Conservation (phyloP, 2,888 invertebrate genomes). For the Ennomos quercinarius region DNA sequence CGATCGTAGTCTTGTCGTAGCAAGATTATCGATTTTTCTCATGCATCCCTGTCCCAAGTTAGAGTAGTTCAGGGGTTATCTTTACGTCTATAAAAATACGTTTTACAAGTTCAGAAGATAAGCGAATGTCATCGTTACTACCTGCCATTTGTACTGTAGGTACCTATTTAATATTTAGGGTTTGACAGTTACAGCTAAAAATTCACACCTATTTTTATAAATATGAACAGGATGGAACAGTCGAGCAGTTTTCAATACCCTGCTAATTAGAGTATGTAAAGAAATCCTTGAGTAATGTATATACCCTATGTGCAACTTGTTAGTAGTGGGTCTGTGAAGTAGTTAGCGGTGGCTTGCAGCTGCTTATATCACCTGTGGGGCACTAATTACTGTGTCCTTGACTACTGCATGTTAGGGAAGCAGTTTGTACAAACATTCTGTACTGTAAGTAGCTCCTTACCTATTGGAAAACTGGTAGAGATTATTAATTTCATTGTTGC, state of each 20-base stretch:
- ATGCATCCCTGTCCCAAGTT: conserved; percentile 50
- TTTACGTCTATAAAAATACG: no score
- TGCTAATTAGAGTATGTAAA: conserved; percentile 24
- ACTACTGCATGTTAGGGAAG: conserved; percentile 3
- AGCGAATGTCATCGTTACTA: no score
- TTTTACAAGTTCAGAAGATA: no score
- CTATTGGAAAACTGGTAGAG: no score
- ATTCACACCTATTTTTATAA: not conserved
- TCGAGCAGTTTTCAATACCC: conserved; percentile 21
- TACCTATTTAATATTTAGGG: no score
- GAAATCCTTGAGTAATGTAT: conserved; percentile 20
- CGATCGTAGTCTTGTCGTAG: conserved; percentile 55
- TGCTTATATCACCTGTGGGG: conserved; percentile 24
- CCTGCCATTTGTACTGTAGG: no score
- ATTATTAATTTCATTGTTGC: no score
- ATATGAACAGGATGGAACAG: not conserved
- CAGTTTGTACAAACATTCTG: not conserved
- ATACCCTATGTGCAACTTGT: conserved; percentile 9
- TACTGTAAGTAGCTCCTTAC: no score
- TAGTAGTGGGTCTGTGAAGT: conserved; percentile 15
- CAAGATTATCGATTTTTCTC: conserved; percentile 77
- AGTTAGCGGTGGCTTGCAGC: conserved; percentile 21
- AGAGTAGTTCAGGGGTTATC: conserved; percentile 32
- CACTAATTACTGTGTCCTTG: conserved; percentile 27
- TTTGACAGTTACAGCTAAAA: not conserved